Base-by-base conservation (phyloP, 2,888 invertebrate species). In the Rhimphoctona megacephalus region DNA sequence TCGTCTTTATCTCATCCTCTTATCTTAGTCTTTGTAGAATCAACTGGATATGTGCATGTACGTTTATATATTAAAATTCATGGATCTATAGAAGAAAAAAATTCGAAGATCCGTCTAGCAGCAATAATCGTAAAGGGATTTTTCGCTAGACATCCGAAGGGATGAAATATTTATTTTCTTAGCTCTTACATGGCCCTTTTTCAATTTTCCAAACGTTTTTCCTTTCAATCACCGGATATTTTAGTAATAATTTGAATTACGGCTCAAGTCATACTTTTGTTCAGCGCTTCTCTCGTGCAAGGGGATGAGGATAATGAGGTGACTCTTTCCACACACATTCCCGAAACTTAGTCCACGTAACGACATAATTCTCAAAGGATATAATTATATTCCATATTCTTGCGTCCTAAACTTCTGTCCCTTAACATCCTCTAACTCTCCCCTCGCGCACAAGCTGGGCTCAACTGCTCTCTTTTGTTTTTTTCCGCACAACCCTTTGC, bases 1-100 rank as follows among this genome's bases (percentile, higher is more conserved):
- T 81, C 85, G 77, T 85, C 73, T 85, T 78, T 73, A 78, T 85
- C 81, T 81, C 67, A 70, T 83, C 43, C 46, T 43, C 57, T 49
- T 54, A 52, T 78, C 81, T 73, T 46, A 30, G 57, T 67, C n/a
- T 66, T 57, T 70, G 11, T 81, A 43, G 25, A 22, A 52, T 30
- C 19, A 14, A 14, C 67, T 43, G 66, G 33, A 46, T 64, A 39
- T 49, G 11, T 6, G 49, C 39, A 30, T 33, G 61, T 33, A 49
- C n/a, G 30, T 36, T 49, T 17, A 66, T 39, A 69, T 52, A 49
- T 76, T 81, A 77, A 72, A 85, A 66, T 64, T 43, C 54, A 69
- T 22, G 70, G 85, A 70, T 64, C 11, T 64, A 46, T 36, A 52
- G 66, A 39, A 7, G 5, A 1, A 22, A 49, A 70, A 25, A 17